A percentile compares a stretch with the other conserved stretches of the same genome.
Conservation (phyloP, 2,888 invertebrate species). For the Troides helena region DNA sequence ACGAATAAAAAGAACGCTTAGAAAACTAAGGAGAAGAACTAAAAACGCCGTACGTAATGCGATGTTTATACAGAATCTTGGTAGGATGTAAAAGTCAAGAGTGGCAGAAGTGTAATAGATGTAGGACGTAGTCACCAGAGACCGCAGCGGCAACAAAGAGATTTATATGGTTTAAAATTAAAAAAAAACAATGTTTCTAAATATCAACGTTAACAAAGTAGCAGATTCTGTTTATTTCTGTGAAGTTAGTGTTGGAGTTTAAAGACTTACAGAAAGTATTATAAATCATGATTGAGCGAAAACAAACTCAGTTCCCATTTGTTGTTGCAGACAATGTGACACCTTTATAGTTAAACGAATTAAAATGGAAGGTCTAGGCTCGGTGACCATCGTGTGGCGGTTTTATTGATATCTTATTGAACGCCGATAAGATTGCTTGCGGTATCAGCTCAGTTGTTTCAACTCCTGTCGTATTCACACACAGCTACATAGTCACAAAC, state of each 20-base stretch:
- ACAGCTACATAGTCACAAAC: slow-evolving; percentile 36
- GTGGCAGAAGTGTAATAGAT: too few relatives aligned
- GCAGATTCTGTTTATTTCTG: too few relatives aligned
- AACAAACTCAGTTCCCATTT: not conserved
- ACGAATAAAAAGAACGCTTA: too few relatives aligned
- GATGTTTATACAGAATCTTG: too few relatives aligned
- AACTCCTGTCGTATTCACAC: slow-evolving; percentile 50
- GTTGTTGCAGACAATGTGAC: not conserved
- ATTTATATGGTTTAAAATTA: too few relatives aligned
- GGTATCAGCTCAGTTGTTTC: slow-evolving; percentile 48
- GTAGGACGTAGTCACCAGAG: too few relatives aligned
- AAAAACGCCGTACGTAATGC: too few relatives aligned
- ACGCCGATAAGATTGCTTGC: slow-evolving; percentile 65
- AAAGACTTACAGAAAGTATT: slow-evolving; percentile 3
- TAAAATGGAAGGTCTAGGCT: slow-evolving; percentile 41
- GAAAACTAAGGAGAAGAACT: too few relatives aligned
- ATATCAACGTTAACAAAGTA: too few relatives aligned
- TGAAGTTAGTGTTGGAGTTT: not conserved
- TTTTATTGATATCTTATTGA: slow-evolving; percentile 66
- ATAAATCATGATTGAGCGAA: slow-evolving; percentile 4
- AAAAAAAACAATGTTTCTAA: too few relatives aligned
- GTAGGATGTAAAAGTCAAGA: too few relatives aligned
- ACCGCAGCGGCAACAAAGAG: too few relatives aligned
- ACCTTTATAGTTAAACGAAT: slow-evolving; percentile 11
- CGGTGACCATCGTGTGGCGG: slow-evolving; percentile 32